Base-by-base conservation (phyloP, 35 echinoderm and acorn worm species). In the Ptychodera flava region DNA sequence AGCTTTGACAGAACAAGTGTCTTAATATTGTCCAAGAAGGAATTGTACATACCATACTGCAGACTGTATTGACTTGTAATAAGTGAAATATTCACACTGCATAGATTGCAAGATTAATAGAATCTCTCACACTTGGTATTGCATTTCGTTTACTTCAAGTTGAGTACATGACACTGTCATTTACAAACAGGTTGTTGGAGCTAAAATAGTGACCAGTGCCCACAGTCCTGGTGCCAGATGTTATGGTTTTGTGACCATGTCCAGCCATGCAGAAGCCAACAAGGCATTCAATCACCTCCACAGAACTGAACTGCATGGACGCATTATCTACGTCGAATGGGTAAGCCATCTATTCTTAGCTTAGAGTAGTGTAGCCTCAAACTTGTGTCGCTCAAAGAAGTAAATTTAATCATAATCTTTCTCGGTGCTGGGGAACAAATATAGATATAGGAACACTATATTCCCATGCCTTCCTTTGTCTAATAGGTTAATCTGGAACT, bases 191-290 rank as follows among this genome's bases (percentile, higher is more conserved):
- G 96, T 99, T 76, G 88, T 94, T 83, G 96, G 96, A 82, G 96
- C 96, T 64, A 99, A 99, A 88, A 89, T 99, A 0, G 93, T 99
- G 12, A 94, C 92, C 81, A 99, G 92, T 89, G 96, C 96, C 32
- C 87, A 88, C 31, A 94, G 93, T 81, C 96, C 96, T 16, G 96
- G 96, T 32, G 88, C 93, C 33, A 85, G 86, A 52, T 99, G 96
- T 86, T 99, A 92, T 83, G 96, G 96, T 16, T 99, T 99, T 89
- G 92, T 99, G 1, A 92, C 93, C 16, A 99, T 99, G 96, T 90
- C 96, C 1, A 81, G 92, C 22, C 90, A 90, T 78, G 88, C 96
- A 1, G 96, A 99, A 75, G 96, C 92, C 76, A 76, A 85, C 27
- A 92, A 94, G 34, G 96, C 96, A 14, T 92, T 99, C 34, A 94